Base-by-base conservation (phyloP, 2,888 invertebrate species). In the Nipponacmea schrenckii region DNA sequence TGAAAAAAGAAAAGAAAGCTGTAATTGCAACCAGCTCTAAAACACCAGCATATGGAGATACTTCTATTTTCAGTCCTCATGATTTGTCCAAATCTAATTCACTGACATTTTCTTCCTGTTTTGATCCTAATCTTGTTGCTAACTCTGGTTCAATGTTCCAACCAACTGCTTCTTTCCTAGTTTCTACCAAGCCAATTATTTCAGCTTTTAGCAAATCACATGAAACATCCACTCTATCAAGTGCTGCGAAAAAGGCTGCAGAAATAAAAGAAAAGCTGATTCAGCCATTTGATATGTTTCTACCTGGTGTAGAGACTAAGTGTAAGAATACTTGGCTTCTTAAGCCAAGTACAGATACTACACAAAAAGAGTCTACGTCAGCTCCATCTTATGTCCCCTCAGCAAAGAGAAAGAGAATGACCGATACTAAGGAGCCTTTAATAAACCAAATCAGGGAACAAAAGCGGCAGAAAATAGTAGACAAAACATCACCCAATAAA, bases 1-100 rank as follows among this genome's bases (percentile, higher is more conserved):
- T 71, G 8, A 82, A 82, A 79, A 82, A 82, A 45, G 27, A 56
- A 24, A 56, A 56, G 56, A 56, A 56, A 56, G 24, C 56, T 20
- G 56, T 56, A 20, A 24, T 20, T 10, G 24, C 20, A 56, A 3
- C 14, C 20, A 56, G 56, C 24, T 24, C 20, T 24, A 56, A 56
- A 56, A 56, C 56, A 24, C 20, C 56, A 8, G 20, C 56, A 3
- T 56, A 56, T 56, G 56, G 56, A 56, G 56, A 56, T 24, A 56
- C 56, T 24, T 56, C 56, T 56, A 56, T 56, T 7, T 56, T 24
- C 14, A 24, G 56, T 56, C 56, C 56, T 24, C 56, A 56, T 24
- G 56, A 56, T 56, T 56, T 56, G 24, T 24, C 20, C 24, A 24
- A 56, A 56, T 24, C 20, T 8, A 24, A 56, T 56, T 20, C 14